These are phyloP conservation scores for roundworm (Caenorhabditis elegans) DNA, from an alignment of 1,140 invertebrate species.

Conservation along the genomic window WBcel235 BX284603.4:4563501-4564000, in stretches of 20 bases:
- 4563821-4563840: slow-evolving; percentile 47
- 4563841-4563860: slow-evolving; percentile 60
- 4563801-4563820: slow-evolving; percentile 48
- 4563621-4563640: not conserved
- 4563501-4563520: not conserved
- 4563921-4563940: too few relatives aligned
- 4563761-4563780: slow-evolving; percentile 47
- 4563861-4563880: slow-evolving; percentile 55
- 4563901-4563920: too few relatives aligned
- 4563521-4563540: not conserved
- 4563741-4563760: slow-evolving; percentile 39
- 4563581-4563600: not conserved
- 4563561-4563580: not conserved
- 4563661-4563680: slow-evolving; percentile 36
- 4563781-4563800: slow-evolving; percentile 58
- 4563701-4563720: slow-evolving; percentile 34
- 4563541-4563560: not conserved
- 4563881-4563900: slow-evolving; percentile 48
- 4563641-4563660: too few relatives aligned
- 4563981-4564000: too few relatives aligned
- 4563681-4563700: slow-evolving; percentile 59
- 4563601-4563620: not conserved
- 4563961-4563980: too few relatives aligned
- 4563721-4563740: slow-evolving; percentile 33
- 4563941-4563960: too few relatives aligned